Base-by-base conservation (phyloP, 2,888 invertebrate genomes). In the Frankliniella intonsa region DNA sequence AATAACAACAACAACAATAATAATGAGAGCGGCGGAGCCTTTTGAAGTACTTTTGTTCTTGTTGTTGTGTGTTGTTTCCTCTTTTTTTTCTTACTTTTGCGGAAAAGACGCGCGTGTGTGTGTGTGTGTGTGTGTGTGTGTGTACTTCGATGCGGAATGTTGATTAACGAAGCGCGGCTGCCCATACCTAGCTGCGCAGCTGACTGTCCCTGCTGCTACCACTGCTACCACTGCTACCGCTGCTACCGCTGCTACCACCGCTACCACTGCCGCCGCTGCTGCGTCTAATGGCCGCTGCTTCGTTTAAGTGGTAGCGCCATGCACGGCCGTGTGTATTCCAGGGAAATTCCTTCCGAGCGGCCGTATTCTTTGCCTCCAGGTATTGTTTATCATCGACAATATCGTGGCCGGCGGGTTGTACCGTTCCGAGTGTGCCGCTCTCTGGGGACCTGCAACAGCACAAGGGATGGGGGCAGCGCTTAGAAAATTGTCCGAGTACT, bases 151-250 rank as follows among this genome's bases (percentile, higher is more conserved):
- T 76, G 69, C 69, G 69, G 69, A 76, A 76, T 76, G 69, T 76
- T 76, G 69, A 76, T 76, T 76, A 76, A 76, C 69, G 69, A 76
- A 76, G 69, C 69, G 69, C 69, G 69, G 69, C 69, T 55, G 69
- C 10, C 69, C 69, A 76, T 76, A 76, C 25, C 69, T 76, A 76
- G 69, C 69, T n/a, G 55, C 17, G 55, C 69, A 11, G 22, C 69
- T 22, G 38, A 2, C 38, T 38, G 38, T 38, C 38, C 38, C 38
- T 38, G 38, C 38, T 5, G 38, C 38, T 38, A 38, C 38, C 38
- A 5, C 38, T 5, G 38, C 38, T 38, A 38, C 38, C 38, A 5
- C 38, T 5, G 38, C 38, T 38, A 38, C 62, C 62, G 17, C 11
- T 14, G 62, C 14, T 62, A n/a, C 69, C 22, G 69, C 22, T 69